Percentiles rank a stretch among this genome's conserved stretches.
Evolutionary conservation across 2,113 vertebrate genomes (phyloP).

Genomic region (Oxyruncus cristatus): DNA sequence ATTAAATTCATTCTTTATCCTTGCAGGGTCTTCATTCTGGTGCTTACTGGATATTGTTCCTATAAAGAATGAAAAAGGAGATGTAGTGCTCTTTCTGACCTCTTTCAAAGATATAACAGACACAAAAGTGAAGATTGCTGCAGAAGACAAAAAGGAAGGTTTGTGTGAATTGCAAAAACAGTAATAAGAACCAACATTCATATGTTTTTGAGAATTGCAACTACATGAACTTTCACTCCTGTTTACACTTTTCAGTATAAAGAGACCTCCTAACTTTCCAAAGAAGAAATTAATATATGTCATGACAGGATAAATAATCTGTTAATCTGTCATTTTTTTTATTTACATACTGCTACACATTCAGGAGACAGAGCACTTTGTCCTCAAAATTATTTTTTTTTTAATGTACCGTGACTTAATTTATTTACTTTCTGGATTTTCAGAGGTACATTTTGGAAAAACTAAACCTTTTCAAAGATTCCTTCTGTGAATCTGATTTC

Average conservation of each 20-base stretch:
- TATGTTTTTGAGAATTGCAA: neutral
- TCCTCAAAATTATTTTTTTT: neutral
- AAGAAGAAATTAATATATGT: neutral
- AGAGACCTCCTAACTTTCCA: neutral
- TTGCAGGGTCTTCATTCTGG: slow-evolving; percentile 91
- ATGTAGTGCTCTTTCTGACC: slow-evolving; percentile 96
- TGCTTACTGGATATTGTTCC: slow-evolving; percentile 96
- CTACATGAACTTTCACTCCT: neutral
- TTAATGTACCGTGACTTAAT: neutral
- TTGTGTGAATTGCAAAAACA: slow-evolving; percentile 63
- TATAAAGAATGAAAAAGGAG: slow-evolving; percentile 98
- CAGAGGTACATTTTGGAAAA: neutral
- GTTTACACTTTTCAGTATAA: neutral
- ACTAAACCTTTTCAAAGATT: neutral
- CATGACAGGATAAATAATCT: neutral
- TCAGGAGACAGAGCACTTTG: neutral
- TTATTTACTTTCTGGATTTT: neutral
- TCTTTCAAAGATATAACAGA: slow-evolving; percentile 98
- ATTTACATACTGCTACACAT: neutral
- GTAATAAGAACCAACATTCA: neutral
- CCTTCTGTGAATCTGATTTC: neutral
- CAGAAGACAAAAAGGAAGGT: slow-evolving; percentile 95
- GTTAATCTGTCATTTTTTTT: neutral
- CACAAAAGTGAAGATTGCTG: slow-evolving; percentile 89
- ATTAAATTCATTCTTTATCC: slow-evolving; percentile 37